Conservation (phyloP, 2,888 invertebrate genomes). For the Drosophila macrospina region DNA sequence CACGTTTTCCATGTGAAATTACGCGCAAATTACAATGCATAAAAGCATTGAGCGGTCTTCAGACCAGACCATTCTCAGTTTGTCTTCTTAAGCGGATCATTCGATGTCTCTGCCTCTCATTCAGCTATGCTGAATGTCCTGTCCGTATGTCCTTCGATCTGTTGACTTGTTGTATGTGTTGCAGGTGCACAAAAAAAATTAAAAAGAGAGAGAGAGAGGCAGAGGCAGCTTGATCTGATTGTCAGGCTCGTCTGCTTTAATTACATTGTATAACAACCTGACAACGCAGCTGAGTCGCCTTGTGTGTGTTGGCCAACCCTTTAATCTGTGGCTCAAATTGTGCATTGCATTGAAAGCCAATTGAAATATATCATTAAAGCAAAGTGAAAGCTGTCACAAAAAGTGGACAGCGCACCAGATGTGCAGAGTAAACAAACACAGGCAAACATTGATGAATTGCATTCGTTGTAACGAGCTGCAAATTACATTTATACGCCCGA, state of each 20-base stretch:
- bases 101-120: neutral
- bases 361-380: constrained; percentile 36
- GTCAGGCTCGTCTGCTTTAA: constrained; percentile 53
- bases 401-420: neutral
- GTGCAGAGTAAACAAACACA: neutral
- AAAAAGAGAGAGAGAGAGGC: no score
- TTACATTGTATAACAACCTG: constrained; percentile 58
- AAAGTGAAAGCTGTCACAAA: constrained; percentile 41
- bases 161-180: constrained; percentile 37
- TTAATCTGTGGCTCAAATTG: constrained; percentile 51
- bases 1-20: constrained; percentile 73
- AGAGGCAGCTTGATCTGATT: constrained; percentile 38
- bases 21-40: constrained; percentile 77
- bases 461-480: no score
- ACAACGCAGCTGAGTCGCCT: neutral
- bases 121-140: neutral
- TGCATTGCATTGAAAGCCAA: constrained; percentile 28
- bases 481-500: no score
- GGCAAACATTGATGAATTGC: no score
- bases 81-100: constrained; percentile 35
- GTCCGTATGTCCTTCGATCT: neutral
- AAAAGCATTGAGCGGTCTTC: constrained; percentile 51
- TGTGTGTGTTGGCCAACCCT: constrained; percentile 24
- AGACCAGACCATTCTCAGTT: constrained; percentile 7
- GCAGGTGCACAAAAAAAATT: constrained; percentile 11